These are phyloP conservation scores for Trichomalopsis sarcophagae DNA, from an alignment of 1,140 invertebrate species.

Conservation along the genomic window DNA sequence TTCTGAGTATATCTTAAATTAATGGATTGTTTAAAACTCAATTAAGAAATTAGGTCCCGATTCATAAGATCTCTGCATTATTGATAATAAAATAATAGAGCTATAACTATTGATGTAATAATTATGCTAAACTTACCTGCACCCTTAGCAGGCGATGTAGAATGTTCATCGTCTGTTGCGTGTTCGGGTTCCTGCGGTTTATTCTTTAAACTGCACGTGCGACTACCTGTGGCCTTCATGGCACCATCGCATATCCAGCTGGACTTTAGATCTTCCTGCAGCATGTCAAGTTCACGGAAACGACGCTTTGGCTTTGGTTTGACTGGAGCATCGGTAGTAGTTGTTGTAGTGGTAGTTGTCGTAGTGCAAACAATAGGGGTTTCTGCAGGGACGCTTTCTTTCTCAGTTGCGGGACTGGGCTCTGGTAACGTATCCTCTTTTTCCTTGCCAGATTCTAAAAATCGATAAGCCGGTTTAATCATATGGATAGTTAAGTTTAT, in stretches of 20 bases:
- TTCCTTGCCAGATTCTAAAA: neutral
- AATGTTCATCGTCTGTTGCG: constrained; percentile 26
- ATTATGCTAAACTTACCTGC: neutral
- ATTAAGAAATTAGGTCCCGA: too few relatives aligned
- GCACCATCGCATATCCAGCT: constrained; percentile 81
- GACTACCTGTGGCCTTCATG: constrained; percentile 72
- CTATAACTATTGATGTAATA: too few relatives aligned
- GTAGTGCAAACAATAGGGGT: neutral
- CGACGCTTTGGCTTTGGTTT: constrained; percentile 40
- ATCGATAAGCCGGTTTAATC: neutral
- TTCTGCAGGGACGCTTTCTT: neutral
- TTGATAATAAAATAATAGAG: too few relatives aligned
- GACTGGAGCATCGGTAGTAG: constrained; percentile 51
- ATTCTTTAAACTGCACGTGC: constrained; percentile 67
- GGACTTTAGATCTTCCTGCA: constrained; percentile 81
- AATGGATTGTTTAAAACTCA: too few relatives aligned
- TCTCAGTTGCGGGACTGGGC: neutral
- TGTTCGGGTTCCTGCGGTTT: neutral
- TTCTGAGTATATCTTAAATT: neutral
- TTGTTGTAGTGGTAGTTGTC: neutral
- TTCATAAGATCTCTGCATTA: too few relatives aligned
- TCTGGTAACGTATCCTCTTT: neutral
- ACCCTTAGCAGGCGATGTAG: neutral
- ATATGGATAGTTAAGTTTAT: too few relatives aligned
- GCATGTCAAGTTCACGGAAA: constrained; percentile 71